These are phyloP conservation scores for Eptesicus fuscus DNA, from an alignment of 2,113 vertebrate species.

Conservation along the genomic window DNA sequence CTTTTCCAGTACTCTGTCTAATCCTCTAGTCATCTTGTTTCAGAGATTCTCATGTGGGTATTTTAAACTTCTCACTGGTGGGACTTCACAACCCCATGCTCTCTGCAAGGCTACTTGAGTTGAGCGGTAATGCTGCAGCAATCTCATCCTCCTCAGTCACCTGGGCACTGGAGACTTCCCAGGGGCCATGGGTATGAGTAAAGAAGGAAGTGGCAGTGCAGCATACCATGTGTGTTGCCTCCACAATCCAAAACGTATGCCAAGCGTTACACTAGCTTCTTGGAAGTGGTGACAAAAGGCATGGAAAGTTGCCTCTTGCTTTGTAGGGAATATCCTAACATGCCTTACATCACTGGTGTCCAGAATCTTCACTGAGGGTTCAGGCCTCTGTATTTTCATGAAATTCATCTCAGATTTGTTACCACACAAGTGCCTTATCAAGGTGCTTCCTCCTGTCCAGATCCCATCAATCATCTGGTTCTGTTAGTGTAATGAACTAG, in stretches of 20 bases:
- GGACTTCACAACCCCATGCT: background rate
- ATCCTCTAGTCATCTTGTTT: background rate
- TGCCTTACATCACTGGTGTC: background rate
- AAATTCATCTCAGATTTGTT: background rate
- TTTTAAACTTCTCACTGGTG: background rate
- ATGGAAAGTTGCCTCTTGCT: background rate
- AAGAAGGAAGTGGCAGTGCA: background rate
- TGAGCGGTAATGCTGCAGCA: background rate
- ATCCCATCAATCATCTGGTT: background rate
- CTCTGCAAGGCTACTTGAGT: background rate
- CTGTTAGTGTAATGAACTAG: background rate
- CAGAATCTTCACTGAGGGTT: background rate
- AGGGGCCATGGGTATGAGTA: background rate
- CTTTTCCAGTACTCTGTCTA: background rate
- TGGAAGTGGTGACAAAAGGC: background rate
- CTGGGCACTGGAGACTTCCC: background rate
- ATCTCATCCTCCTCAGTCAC: background rate
- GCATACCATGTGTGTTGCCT: background rate
- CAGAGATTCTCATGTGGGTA: background rate
- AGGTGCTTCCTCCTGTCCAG: background rate
- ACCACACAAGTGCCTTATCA: background rate
- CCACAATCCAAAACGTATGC: background rate
- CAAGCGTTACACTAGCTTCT: background rate
- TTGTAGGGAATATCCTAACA: background rate
- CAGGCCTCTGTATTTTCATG: background rate